Percentiles rank a stretch among this genome's conserved stretches.
These are phyloP conservation scores for Sylvicola cinctus DNA, from an alignment of 2,888 invertebrate species.

Conservation along the genomic window DNA sequence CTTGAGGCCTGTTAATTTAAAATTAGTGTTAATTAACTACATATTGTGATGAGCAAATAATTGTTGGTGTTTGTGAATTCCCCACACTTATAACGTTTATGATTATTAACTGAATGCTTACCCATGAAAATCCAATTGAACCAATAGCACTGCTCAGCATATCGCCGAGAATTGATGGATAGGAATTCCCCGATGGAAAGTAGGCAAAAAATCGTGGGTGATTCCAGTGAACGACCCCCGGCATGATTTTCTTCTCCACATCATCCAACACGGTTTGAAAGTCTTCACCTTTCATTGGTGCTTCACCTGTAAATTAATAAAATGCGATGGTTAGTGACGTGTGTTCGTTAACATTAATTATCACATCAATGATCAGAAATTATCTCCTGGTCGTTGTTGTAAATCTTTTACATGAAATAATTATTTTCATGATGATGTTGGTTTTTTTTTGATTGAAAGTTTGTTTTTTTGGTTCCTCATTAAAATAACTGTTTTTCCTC, in stretches of 20 bases:
- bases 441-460: too few species aligned
- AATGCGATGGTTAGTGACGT: not conserved
- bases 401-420: too few species aligned
- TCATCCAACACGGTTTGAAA: conserved; percentile 60
- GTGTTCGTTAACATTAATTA: not conserved
- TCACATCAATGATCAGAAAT: not conserved
- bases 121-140: conserved; percentile 87
- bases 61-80: too few species aligned
- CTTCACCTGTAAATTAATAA: conserved; percentile 24
- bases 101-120: too few species aligned
- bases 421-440: too few species aligned
- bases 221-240: conserved; percentile 79
- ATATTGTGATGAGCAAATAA: too few species aligned
- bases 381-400: too few species aligned
- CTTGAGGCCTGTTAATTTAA: conserved; percentile 45
- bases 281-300: conserved; percentile 48
- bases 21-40: not conserved
- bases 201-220: conserved; percentile 88
- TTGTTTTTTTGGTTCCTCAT: too few species aligned
- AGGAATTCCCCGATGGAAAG: conserved; percentile 82
- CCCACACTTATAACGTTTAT: too few species aligned
- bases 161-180: conserved; percentile 75
- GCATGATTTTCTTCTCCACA: conserved; percentile 59
- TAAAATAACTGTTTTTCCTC: too few species aligned
- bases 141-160: conserved; percentile 78